Evolutionary conservation across 2,113 vertebrate species (phyloP), one percentile per base, ranked within the genome.

Genomic region (Hucho hucho): DNA sequence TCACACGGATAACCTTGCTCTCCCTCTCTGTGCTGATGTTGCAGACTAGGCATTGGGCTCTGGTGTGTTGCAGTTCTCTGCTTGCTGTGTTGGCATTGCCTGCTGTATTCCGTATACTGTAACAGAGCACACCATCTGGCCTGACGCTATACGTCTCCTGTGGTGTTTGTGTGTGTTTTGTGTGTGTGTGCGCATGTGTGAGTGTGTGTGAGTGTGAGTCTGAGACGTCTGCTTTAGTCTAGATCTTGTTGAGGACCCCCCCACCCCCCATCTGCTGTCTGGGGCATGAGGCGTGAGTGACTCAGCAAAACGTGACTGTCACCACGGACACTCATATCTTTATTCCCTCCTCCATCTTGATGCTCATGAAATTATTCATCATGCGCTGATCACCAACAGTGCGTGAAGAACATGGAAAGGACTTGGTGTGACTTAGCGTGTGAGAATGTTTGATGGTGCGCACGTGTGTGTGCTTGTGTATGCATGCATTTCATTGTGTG

Each of bases 251-350:
- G 32, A 32, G 6, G 32, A 32, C 32, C 63, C 68, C 75, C 71
- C 37, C 61, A 64, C 16, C 75, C n/a, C 73, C 59, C 59, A 43
- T 77, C 65, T 43, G 69, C 66, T 78, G 77, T 43, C 75, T 75
- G 58, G 1, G 53, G 9, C 3, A 20, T 56, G 28, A 73, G 22
- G 6, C 22, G 3, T 81, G 85, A 74, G 77, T 90, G 88, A 90
- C 83, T 87, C 87, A 89, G 85, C 88, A 86, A 87, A 88, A 90
- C 78, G 84, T 89, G 87, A 88, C 86, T 49, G 81, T 89, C 88
- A 32, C 13, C 4, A 53, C n/a, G 64, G 37, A 84, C 84, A 70
- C 85, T 73, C 80, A 79, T 85, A 58, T 22, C 43, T 11, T 58
- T 46, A 64, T 68, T 25, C 37, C 77, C 20, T 25, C 64, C 22